Conservation (phyloP, 2,113 vertebrate species). For the Leptodactylus fuscus region DNA sequence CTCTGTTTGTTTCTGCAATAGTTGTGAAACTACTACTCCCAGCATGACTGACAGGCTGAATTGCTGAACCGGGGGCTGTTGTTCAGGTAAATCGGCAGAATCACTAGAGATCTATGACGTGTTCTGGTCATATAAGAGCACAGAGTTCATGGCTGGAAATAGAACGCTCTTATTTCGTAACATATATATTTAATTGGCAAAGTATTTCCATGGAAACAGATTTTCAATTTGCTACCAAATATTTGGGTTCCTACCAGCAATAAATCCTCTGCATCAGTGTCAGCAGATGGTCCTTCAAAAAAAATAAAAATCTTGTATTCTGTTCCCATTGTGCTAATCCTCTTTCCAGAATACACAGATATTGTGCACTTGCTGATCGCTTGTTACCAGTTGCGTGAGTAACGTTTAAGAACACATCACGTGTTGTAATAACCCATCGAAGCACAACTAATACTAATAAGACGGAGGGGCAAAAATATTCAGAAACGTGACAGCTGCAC, state of each 20-base stretch:
- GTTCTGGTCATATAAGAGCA: neutral
- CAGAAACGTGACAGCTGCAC: too few relatives aligned
- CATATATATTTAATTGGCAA: slow-evolving; percentile 46
- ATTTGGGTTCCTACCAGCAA: slow-evolving; percentile 46
- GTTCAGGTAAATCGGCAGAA: too few relatives aligned
- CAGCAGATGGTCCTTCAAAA: slow-evolving; percentile 33
- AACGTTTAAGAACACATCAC: neutral
- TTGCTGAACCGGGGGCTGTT: too few relatives aligned
- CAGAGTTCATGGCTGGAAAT: neutral
- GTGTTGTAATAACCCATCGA: neutral
- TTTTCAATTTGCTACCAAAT: slow-evolving; percentile 51
- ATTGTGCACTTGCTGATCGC: neutral
- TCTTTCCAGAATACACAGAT: slow-evolving; percentile 39
- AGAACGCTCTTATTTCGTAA: neutral
- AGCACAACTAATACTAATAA: neutral
- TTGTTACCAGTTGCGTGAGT: neutral
- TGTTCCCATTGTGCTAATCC: slow-evolving; percentile 34
- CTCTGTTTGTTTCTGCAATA: neutral
- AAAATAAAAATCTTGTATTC: slow-evolving; percentile 22
- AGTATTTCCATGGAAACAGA: slow-evolving; percentile 56
- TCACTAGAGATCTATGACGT: too few relatives aligned
- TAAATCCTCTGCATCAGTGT: slow-evolving; percentile 46
- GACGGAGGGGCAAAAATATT: neutral
- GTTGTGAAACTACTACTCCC: neutral
- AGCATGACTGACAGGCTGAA: neutral